Evolutionary conservation across 2,113 vertebrate species (phyloP).

Genomic region (Cyanoramphus novaezelandiae): DNA sequence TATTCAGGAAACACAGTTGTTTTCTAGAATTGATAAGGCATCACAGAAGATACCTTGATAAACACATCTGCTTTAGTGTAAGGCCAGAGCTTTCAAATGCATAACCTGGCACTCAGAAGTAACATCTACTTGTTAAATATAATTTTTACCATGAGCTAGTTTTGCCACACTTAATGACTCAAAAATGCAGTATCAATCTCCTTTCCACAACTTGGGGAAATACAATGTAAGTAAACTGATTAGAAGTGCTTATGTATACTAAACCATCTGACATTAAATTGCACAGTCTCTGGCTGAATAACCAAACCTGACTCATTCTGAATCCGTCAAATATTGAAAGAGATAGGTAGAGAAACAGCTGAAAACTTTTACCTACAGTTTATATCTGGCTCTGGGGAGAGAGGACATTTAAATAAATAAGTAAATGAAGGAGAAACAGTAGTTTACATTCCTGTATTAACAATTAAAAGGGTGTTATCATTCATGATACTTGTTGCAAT

Average conservation of each 20-base stretch:
- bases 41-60: not conserved
- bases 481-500: not conserved
- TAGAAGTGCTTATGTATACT: not conserved
- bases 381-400: not conserved
- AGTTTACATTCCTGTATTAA: not conserved
- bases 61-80: not conserved
- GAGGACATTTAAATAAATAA: not conserved
- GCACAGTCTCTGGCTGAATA: not conserved
- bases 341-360: not conserved
- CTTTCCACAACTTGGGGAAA: not conserved
- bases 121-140: not conserved
- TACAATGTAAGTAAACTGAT: not conserved
- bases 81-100: not conserved
- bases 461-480: not conserved
- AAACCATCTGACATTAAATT: not conserved
- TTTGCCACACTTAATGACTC: not conserved
- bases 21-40: not conserved
- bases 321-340: not conserved
- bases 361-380: not conserved
- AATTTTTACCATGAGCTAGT: not conserved
- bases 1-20: not conserved
- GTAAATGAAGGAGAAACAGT: not conserved
- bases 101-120: not conserved
- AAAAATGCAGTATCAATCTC: not conserved
- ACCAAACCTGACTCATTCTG: not conserved